phyloP scores from a whole-genome alignment of 2,797 vertebrate genomes.

The Lerista edwardsae region DNA sequence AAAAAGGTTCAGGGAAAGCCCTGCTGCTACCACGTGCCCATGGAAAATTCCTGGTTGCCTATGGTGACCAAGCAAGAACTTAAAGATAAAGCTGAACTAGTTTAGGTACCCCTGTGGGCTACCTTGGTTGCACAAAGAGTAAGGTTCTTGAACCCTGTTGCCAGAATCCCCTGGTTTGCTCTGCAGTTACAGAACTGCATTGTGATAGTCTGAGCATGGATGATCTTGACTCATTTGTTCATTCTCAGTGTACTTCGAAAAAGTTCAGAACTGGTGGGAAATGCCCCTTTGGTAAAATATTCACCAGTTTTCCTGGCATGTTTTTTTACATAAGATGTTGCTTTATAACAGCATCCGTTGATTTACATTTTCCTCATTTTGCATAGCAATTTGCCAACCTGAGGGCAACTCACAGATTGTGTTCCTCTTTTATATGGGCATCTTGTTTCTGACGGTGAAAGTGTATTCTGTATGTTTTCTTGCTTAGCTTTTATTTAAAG shows the following conservation, averaged over 20 bases:
- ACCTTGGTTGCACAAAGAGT: too few relatives aligned
- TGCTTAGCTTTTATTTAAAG: slow-evolving; percentile 3
- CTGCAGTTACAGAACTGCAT: neutral
- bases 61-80: too few relatives aligned
- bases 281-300: neutral
- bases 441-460: neutral
- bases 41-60: too few relatives aligned
- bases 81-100: too few relatives aligned
- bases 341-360: neutral
- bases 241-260: neutral
- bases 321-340: neutral
- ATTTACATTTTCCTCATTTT: neutral
- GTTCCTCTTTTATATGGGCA: neutral
- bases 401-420: neutral
- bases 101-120: too few relatives aligned
- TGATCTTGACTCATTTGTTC: neutral
- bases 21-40: too few relatives aligned
- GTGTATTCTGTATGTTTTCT: neutral
- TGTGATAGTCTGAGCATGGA: neutral
- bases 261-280: neutral
- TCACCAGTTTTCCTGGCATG: neutral
- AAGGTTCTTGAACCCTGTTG: too few relatives aligned
- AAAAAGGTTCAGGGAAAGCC: too few relatives aligned
- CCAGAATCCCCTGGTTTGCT: neutral
- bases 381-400: neutral